A percentile compares a stretch with the other conserved stretches of the same genome.
Conservation (phyloP, 2,888 invertebrate species). For the Mantis religiosa region DNA sequence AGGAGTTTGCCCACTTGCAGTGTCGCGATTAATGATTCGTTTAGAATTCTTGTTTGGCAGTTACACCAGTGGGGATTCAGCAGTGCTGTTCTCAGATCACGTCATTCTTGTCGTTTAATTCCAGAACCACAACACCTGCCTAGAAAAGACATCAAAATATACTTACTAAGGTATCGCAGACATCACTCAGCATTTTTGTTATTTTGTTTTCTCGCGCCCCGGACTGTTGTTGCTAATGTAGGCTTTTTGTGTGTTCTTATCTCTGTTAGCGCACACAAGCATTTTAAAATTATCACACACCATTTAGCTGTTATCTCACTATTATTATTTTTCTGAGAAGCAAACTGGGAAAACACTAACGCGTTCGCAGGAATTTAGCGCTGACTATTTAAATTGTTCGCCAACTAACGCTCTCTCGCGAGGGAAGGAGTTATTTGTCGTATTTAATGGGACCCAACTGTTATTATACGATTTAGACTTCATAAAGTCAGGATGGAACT, state of each 20-base stretch:
- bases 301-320: background rate
- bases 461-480: too few species aligned
- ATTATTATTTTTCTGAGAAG: background rate
- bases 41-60: conserved; percentile 7
- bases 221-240: background rate
- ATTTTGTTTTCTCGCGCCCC: background rate
- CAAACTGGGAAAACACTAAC: too few species aligned
- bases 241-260: background rate
- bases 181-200: background rate
- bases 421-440: too few species aligned
- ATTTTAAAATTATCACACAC: background rate
- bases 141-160: background rate
- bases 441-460: too few species aligned
- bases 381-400: too few species aligned
- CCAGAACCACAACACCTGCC: background rate
- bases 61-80: background rate
- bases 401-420: too few species aligned
- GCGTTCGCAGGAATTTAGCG: too few species aligned
- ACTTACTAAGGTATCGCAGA: background rate
- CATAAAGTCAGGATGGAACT: too few species aligned
- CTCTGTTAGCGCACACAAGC: background rate
- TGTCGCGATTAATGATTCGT: background rate
- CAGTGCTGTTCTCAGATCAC: background rate
- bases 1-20: background rate
- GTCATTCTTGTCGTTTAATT: background rate